Evolutionary conservation across 2,797 vertebrate genomes (phyloP).

Genomic region (Neomorphus geoffroyi): DNA sequence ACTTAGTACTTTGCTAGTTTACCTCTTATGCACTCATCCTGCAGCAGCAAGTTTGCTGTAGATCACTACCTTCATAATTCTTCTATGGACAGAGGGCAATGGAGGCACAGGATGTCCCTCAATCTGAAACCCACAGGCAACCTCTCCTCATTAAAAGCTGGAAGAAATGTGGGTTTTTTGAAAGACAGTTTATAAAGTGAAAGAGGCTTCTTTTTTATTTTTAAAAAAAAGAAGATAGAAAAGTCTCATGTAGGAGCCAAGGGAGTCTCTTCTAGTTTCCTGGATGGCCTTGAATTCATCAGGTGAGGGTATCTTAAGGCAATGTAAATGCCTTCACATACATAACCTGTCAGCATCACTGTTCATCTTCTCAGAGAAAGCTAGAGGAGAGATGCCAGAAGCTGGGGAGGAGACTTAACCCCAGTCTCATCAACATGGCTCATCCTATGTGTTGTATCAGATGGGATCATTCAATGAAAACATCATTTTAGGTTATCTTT

Average conservation of each 20-base stretch:
- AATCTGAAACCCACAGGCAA: neutral
- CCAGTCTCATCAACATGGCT: neutral
- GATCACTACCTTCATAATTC: neutral
- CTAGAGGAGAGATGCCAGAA: constrained; percentile 57
- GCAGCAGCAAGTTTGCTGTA: neutral
- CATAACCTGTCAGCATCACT: constrained; percentile 41
- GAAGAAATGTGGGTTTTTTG: neutral
- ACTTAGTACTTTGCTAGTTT: constrained; percentile 13
- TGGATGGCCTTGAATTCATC: constrained; percentile 42
- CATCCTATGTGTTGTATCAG: constrained; percentile 24
- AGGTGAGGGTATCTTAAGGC: constrained; percentile 54
- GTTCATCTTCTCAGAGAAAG: constrained; percentile 43
- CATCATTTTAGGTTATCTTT: constrained; percentile 52
- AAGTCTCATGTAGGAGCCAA: constrained; percentile 1
- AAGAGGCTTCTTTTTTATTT: neutral
- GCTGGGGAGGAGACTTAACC: constrained; percentile 53
- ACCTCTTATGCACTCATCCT: neutral
- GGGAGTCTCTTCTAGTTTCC: constrained; percentile 44
- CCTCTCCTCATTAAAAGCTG: neutral
- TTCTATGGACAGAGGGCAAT: neutral
- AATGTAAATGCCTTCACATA: constrained; percentile 40
- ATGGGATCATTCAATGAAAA: constrained; percentile 51
- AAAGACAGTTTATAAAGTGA: neutral
- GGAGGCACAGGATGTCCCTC: neutral
- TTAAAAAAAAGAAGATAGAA: neutral